Conservation (phyloP, 2,113 vertebrate genomes). For the Eulemur macaco region DNA sequence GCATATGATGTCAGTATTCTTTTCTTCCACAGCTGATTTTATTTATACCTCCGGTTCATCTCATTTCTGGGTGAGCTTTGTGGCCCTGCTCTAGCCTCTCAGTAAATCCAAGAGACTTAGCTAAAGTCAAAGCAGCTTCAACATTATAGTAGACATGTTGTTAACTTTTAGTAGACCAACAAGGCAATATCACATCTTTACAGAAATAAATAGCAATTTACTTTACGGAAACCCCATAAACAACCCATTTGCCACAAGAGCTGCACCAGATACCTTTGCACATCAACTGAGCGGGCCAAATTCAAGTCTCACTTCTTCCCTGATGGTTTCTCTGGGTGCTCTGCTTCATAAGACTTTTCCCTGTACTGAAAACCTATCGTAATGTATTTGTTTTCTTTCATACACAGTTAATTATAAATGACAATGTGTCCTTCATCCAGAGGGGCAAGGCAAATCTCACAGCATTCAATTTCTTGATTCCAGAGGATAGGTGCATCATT, state of each 20-base stretch:
- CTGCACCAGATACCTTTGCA: background rate
- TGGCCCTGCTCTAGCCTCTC: background rate
- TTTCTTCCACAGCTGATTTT: background rate
- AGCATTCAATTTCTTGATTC: background rate
- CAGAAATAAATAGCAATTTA: background rate
- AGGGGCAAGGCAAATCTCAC: background rate
- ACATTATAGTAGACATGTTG: background rate
- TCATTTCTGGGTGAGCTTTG: background rate
- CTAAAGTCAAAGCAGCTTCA: background rate
- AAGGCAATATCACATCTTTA: background rate
- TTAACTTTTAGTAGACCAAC: slow-evolving; percentile 46
- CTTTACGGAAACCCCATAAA: background rate
- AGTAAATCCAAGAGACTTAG: background rate
- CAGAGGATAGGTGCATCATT: background rate
- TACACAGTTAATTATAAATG: slow-evolving; percentile 21
- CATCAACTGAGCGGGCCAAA: background rate
- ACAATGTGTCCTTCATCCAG: background rate
- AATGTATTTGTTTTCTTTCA: background rate
- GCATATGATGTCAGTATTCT: background rate
- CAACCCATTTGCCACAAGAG: background rate
- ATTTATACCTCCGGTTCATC: background rate
- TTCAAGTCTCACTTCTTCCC: background rate
- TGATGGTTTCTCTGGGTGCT: background rate
- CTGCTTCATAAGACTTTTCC: background rate
- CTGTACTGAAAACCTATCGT: background rate